Conservation (phyloP, 1,140 invertebrate species). For the Venturia canescens region DNA sequence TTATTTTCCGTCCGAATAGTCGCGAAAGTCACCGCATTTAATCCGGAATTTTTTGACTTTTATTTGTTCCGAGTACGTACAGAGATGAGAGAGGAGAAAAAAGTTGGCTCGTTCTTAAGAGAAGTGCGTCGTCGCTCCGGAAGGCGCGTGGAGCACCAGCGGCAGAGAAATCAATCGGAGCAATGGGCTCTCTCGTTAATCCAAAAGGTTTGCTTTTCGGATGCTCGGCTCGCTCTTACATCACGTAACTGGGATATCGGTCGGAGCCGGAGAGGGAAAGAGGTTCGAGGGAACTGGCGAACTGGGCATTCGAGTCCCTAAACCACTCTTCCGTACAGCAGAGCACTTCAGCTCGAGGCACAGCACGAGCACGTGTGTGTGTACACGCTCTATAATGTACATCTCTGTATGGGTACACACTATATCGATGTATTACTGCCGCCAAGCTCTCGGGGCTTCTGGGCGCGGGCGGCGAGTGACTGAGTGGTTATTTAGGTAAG, state of each 20-base stretch:
- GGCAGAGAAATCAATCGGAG: conserved; percentile 42
- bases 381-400: not conserved
- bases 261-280: conserved; percentile 52
- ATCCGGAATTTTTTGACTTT: too few relatives aligned
- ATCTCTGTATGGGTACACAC: not conserved
- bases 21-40: too few relatives aligned
- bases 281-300: conserved; percentile 63
- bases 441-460: conserved; percentile 31
- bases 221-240: conserved; percentile 36
- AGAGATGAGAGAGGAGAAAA: not conserved
- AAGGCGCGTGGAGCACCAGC: not conserved
- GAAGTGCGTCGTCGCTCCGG: not conserved
- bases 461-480: conserved; percentile 73
- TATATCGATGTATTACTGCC: conserved; percentile 17
- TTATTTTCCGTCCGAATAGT: too few relatives aligned
- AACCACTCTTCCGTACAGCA: conserved; percentile 41
- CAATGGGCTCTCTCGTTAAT: conserved; percentile 41
- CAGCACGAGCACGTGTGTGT: not conserved
- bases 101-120: conserved; percentile 1
- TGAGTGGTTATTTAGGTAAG: conserved; percentile 79
- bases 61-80: too few relatives aligned
- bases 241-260: conserved; percentile 35
- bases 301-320: conserved; percentile 51
- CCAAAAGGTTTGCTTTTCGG: conserved; percentile 41
- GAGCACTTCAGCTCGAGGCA: not conserved